These are phyloP conservation scores for Epizoanthus fatuus DNA, from an alignment of 92 coral and sea anemone species.

Conservation along the genomic window DNA sequence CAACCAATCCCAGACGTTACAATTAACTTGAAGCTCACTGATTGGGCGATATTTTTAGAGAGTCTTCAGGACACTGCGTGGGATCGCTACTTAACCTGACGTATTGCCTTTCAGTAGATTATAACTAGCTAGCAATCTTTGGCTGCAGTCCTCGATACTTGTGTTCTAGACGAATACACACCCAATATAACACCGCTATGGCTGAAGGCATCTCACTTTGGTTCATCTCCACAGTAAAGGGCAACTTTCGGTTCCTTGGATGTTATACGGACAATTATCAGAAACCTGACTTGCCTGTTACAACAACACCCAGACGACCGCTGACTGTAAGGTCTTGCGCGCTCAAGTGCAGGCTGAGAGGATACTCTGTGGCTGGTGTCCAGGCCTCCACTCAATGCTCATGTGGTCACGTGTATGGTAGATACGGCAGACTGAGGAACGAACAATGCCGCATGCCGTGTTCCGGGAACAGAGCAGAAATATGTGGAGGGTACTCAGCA, in stretches of 20 bases:
- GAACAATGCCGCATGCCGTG: constrained; percentile 79
- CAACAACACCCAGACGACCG: constrained; percentile 58
- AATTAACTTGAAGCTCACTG: too few relatives aligned
- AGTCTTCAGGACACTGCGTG: too few relatives aligned
- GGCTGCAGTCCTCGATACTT: too few relatives aligned
- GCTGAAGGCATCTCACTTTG: too few relatives aligned
- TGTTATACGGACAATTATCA: constrained; percentile 76
- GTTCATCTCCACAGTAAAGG: constrained; percentile 31
- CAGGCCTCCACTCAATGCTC: constrained; percentile 81
- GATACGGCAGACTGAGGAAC: constrained; percentile 84
- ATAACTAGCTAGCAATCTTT: too few relatives aligned
- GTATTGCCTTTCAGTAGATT: too few relatives aligned
- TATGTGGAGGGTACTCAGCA: constrained; percentile 92
- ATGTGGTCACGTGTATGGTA: constrained; percentile 85
- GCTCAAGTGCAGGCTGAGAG: constrained; percentile 65
- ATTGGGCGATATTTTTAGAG: too few relatives aligned
- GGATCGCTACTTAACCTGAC: too few relatives aligned
- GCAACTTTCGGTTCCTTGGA: constrained; percentile 75
- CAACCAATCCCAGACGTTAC: too few relatives aligned
- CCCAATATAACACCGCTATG: too few relatives aligned
- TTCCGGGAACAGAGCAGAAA: constrained; percentile 76
- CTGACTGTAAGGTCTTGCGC: constrained; percentile 83
- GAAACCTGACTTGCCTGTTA: constrained; percentile 66
- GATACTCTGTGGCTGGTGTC: constrained; percentile 89
- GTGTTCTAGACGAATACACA: too few relatives aligned